Evolutionary conservation across 2,113 vertebrate species (phyloP).

Genomic region (Riparia riparia): DNA sequence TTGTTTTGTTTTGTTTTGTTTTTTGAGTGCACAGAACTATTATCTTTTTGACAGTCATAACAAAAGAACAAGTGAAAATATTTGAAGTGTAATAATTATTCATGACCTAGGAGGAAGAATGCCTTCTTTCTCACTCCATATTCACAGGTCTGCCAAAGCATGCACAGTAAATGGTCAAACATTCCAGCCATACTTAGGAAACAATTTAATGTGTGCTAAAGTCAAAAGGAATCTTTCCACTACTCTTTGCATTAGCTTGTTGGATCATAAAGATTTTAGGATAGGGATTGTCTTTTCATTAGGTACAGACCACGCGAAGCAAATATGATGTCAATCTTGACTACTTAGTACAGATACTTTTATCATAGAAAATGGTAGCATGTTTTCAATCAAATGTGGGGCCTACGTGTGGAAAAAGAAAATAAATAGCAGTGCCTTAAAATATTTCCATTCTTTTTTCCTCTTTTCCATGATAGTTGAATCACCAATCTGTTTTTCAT

Average conservation of each 20-base stretch:
- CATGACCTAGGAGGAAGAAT: conserved; percentile 9
- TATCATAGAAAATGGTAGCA: background rate
- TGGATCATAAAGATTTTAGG: background rate
- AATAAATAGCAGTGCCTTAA: background rate
- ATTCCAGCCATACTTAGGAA: background rate
- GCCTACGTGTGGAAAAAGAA: background rate
- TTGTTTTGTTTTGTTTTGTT: no score
- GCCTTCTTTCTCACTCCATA: background rate
- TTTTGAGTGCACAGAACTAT: background rate
- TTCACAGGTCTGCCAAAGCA: background rate
- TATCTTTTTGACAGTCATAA: background rate
- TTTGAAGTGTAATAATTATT: conserved; percentile 16
- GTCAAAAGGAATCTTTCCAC: background rate
- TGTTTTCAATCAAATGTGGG: background rate
- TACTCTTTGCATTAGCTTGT: background rate
- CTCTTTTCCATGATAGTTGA: background rate
- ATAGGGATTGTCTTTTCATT: background rate
- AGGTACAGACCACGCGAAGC: background rate
- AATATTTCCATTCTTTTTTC: background rate
- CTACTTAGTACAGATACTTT: background rate
- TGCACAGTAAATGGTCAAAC: background rate
- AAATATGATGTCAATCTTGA: background rate
- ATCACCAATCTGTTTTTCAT: background rate
- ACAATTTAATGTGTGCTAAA: background rate
- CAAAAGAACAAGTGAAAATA: conserved; percentile 10